A percentile compares a stretch with the other conserved stretches of the same genome.
Conservation (phyloP, 2,888 invertebrate species). For the Calameuta filiformis region DNA sequence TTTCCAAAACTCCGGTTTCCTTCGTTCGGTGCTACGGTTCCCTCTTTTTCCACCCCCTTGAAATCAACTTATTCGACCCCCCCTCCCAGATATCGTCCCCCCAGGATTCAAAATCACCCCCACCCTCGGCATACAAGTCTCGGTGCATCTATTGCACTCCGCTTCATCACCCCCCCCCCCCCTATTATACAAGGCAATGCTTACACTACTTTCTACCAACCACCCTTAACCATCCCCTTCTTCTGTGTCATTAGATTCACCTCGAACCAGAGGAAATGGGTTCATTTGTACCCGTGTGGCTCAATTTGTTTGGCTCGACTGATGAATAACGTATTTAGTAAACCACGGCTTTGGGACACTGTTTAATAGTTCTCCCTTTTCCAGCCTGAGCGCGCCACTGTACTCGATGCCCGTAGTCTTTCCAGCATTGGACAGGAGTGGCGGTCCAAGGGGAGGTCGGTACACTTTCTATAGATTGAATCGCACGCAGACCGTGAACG, state of each 20-base stretch:
- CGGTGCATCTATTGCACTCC: not conserved
- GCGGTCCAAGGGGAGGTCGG: not conserved
- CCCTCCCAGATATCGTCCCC: not conserved
- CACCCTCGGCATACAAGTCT: not conserved
- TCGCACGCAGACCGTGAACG: not conserved
- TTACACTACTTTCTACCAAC: not conserved
- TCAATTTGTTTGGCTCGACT: conserved; percentile 15
- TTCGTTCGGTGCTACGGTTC: not conserved
- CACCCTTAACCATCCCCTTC: not conserved
- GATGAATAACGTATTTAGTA: conserved; percentile 14
- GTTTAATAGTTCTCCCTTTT: not conserved
- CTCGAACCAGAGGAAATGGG: not conserved
- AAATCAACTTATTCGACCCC: not conserved
- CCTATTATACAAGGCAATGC: not conserved
- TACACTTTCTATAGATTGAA: not conserved
- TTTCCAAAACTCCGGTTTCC: conserved; percentile 10
- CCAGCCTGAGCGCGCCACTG: not conserved
- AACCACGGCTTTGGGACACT: not conserved
- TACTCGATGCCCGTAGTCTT: not conserved
- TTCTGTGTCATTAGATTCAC: not conserved
- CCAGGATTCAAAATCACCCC: not conserved
- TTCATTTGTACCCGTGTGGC: conserved; percentile 15
- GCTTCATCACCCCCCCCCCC: not conserved
- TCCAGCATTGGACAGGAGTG: not conserved
- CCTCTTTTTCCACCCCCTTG: not conserved